Evolutionary conservation across 2,888 invertebrate genomes (phyloP).

Genomic region (Sarcophaga carnaria): DNA sequence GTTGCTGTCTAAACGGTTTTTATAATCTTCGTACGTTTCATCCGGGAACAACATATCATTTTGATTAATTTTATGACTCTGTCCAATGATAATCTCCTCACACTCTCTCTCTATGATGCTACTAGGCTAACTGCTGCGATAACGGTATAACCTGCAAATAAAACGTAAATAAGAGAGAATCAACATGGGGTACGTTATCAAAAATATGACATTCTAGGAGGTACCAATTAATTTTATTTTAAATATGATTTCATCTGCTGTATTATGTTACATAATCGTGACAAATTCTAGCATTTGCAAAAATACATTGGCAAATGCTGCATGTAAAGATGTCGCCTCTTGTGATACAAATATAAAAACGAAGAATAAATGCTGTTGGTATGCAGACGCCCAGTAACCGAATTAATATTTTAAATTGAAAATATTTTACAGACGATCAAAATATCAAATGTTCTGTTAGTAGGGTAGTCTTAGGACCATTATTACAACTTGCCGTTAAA

Average conservation of each 20-base stretch:
- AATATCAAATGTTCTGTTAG: no score
- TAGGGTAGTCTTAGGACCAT: no score
- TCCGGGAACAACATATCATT: slow-evolving; percentile 88
- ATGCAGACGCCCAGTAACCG: not conserved
- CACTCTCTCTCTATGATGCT: not conserved
- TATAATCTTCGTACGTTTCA: slow-evolving; percentile 86
- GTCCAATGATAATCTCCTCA: slow-evolving; percentile 39
- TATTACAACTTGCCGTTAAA: no score
- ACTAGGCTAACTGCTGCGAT: slow-evolving; percentile 8
- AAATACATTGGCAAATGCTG: not conserved
- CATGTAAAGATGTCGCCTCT: no score
- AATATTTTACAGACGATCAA: no score
- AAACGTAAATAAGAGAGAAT: not conserved
- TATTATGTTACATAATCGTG: slow-evolving; percentile 52
- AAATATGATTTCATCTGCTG: slow-evolving; percentile 2
- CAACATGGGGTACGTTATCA: not conserved
- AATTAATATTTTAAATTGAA: no score
- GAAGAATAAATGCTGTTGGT: not conserved
- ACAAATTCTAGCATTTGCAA: not conserved
- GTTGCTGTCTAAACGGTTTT: slow-evolving; percentile 48
- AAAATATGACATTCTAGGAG: slow-evolving; percentile 39
- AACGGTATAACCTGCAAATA: slow-evolving; percentile 56
- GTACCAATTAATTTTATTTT: slow-evolving; percentile 57
- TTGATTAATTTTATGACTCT: slow-evolving; percentile 70
- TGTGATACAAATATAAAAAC: no score